Percentiles rank a stretch among this genome's conserved stretches.
These are phyloP conservation scores for Spilarctia lutea DNA, from an alignment of 2,888 invertebrate species.

Conservation along the genomic window DNA sequence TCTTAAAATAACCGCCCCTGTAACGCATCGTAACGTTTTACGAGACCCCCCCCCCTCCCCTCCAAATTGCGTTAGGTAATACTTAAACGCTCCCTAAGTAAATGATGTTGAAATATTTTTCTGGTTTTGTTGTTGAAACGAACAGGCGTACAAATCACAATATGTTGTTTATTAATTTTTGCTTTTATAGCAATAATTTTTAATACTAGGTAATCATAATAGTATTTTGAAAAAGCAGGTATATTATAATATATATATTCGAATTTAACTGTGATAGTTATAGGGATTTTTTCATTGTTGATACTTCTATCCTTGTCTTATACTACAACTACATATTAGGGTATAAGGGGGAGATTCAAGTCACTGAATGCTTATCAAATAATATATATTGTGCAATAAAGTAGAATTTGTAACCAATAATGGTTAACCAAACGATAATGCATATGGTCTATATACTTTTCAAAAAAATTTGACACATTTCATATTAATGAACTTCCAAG, in stretches of 20 bases:
- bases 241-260: slow-evolving; percentile 45
- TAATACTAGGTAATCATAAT: background rate
- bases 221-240: slow-evolving; percentile 36
- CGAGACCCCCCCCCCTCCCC: no score
- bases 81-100: no score
- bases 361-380: slow-evolving; percentile 25
- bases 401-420: background rate
- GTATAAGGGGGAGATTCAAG: slow-evolving; percentile 33
- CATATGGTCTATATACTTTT: background rate
- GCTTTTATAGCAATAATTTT: background rate
- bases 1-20: no score
- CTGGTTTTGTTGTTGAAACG: background rate
- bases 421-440: background rate
- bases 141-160: background rate
- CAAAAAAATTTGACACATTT: background rate
- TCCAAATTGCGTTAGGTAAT: no score
- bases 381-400: slow-evolving; percentile 10
- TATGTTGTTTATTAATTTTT: background rate
- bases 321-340: slow-evolving; percentile 26
- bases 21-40: no score
- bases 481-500: slow-evolving; percentile 19
- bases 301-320: slow-evolving; percentile 26
- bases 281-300: slow-evolving; percentile 48
- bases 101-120: background rate
- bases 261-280: slow-evolving; percentile 76